These are phyloP conservation scores for Harpalus rubripes DNA, from an alignment of 2,888 invertebrate species.

Conservation along the genomic window DNA sequence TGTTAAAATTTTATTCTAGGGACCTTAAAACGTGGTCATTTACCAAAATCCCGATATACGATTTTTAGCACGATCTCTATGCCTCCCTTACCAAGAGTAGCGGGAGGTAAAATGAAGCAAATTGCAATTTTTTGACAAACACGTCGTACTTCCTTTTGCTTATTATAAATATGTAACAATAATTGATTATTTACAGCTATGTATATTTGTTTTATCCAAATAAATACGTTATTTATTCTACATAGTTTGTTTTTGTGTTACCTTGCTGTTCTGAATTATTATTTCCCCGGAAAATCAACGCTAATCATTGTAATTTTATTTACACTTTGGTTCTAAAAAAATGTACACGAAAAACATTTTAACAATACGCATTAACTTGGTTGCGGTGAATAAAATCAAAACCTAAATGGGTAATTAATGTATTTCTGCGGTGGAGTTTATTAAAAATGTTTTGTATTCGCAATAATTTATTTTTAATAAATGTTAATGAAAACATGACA, in stretches of 20 bases:
- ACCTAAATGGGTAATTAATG: conserved; percentile 1
- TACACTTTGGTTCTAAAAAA: background rate
- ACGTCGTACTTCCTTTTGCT: conserved; percentile 5
- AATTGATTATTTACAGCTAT: conserved; percentile 38
- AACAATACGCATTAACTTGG: background rate
- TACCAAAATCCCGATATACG: too few species aligned
- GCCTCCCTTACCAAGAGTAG: too few species aligned
- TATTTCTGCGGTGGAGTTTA: background rate
- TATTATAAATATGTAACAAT: conserved; percentile 51
- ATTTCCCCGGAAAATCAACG: conserved; percentile 5
- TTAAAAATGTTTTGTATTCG: background rate
- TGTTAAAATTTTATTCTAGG: too few species aligned
- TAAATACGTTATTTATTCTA: conserved; percentile 36
- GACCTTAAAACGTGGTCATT: too few species aligned
- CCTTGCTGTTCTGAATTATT: background rate
- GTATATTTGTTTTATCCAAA: conserved; percentile 51
- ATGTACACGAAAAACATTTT: conserved; percentile 15
- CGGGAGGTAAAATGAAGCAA: too few species aligned
- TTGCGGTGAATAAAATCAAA: background rate
- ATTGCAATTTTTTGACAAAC: too few species aligned
- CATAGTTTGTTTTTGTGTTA: conserved; percentile 15
- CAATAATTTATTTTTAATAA: background rate
- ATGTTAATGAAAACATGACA: background rate
- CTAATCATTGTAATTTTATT: conserved; percentile 18
- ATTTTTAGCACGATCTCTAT: too few species aligned